Percentiles rank a stretch among this genome's conserved stretches.
phyloP scores from a whole-genome alignment of 2,888 invertebrate genomes.

The Esperia sulphurella region DNA sequence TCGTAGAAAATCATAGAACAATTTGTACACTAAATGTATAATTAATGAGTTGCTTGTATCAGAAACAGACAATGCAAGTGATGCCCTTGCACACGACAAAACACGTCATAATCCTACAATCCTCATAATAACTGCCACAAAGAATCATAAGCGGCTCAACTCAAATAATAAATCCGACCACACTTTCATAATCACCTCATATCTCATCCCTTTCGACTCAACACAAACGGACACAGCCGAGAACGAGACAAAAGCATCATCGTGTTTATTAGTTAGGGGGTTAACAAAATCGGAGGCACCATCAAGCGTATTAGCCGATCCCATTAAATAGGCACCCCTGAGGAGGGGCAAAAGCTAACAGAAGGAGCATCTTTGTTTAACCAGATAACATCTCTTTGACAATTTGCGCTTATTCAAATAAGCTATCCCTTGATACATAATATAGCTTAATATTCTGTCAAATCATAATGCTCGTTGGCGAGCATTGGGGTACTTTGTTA shows the following conservation, averaged over 20 bases:
- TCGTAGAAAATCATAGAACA: too few species aligned
- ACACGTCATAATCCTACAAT: slow-evolving; percentile 6
- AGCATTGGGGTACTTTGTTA: slow-evolving; percentile 20
- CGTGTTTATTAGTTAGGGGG: slow-evolving; percentile 66
- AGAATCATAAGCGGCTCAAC: slow-evolving; percentile 53
- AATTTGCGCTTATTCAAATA: slow-evolving; percentile 79
- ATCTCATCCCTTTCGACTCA: slow-evolving; percentile 21
- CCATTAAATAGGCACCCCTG: slow-evolving; percentile 66
- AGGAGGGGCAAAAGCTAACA: slow-evolving; percentile 69
- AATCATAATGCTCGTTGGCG: slow-evolving; percentile 32
- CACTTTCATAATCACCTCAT: slow-evolving; percentile 42
- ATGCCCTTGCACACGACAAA: not conserved
- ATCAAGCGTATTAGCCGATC: slow-evolving; percentile 75
- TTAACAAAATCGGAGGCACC: slow-evolving; percentile 61
- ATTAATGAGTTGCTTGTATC: too few species aligned
- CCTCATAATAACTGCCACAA: slow-evolving; percentile 32
- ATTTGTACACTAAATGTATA: too few species aligned
- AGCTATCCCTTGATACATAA: slow-evolving; percentile 66
- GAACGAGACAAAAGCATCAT: slow-evolving; percentile 36
- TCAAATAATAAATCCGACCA: slow-evolving; percentile 38
- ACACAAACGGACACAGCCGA: slow-evolving; percentile 10
- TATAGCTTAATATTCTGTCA: slow-evolving; percentile 57
- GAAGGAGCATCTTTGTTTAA: slow-evolving; percentile 74
- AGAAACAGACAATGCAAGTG: not conserved
- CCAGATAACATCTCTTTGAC: slow-evolving; percentile 78